Base-by-base conservation (phyloP, 1,140 invertebrate genomes). In the Heliothis virescens region DNA sequence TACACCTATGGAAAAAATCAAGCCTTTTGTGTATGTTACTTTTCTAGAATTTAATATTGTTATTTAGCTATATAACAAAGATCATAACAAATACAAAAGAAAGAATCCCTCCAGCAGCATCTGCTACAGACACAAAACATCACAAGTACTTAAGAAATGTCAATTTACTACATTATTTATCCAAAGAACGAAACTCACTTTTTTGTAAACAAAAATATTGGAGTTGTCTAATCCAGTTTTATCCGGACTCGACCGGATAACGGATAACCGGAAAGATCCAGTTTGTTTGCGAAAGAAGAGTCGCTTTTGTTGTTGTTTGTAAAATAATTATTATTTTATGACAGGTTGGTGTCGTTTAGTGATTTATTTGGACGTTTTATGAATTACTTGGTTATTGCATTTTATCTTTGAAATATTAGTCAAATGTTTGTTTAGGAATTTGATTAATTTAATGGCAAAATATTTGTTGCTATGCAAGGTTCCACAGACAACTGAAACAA, bases 171-270 rank as follows among this genome's bases (percentile, higher is more conserved):
- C 52, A 71, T 71, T 71, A 53, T 53, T 71, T 71, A 29, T 53
- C 21, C 26, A 53, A 18, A 41, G 16, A 41, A 67, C 48, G 67
- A 71, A 52, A 16, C 1, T 71, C 52, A 18, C 18, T 21, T 29
- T 71, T 71, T 71, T 29, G 34, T 53, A 53, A 71, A 71, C 67
- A 71, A 71, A 71, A 52, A 72, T 72, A 57, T 72, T 57, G 52
- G 29, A 72, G 16, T 72, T 57, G 69, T 72, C 69, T 72, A 72
- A 72, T 72, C 69, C 69, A 34, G 69, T 72, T 72, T 55, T 34
- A 72, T 72, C 52, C 52, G 67, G 63, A 21, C 15, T 53, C 48
- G 29, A 71, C 67, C 67, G 53, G 69, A 72, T 72, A 72, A 55
- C 26, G 67, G 67, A 72, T 29, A 55, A 57, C 52, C 15, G 69